Evolutionary conservation across 2,113 vertebrate species (phyloP).

Genomic region (Microcebus ravelobensis): DNA sequence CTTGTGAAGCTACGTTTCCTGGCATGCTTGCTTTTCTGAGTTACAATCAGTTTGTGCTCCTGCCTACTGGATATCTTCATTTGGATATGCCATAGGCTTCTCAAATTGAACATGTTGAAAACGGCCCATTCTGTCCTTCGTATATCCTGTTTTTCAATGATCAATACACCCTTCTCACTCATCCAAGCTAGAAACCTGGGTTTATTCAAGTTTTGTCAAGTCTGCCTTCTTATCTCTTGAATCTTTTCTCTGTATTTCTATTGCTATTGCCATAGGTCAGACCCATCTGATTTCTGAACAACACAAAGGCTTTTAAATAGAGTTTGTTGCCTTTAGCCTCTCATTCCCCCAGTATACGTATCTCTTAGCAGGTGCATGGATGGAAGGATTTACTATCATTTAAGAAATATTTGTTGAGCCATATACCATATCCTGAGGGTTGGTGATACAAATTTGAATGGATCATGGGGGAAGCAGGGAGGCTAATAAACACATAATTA

Average conservation of each 20-base stretch:
- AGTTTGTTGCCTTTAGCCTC: slow-evolving; percentile 11
- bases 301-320: not conserved
- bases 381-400: slow-evolving; percentile 21
- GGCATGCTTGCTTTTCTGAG: slow-evolving; percentile 6
- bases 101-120: not conserved
- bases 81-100: not conserved
- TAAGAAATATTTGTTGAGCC: not conserved
- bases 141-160: not conserved
- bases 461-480: not conserved
- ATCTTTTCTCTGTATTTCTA: slow-evolving; percentile 30
- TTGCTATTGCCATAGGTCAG: not conserved
- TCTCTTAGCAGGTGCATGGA: not conserved
- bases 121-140: too few relatives aligned
- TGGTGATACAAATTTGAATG: slow-evolving; percentile 19
- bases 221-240: not conserved
- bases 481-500: not conserved
- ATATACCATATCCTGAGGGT: not conserved
- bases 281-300: not conserved
- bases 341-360: not conserved
- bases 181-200: not conserved
- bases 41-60: not conserved
- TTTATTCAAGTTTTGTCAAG: not conserved
- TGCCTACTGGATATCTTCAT: too few relatives aligned
- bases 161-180: not conserved
- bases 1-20: slow-evolving; percentile 17